phyloP scores from a whole-genome alignment of 2,113 vertebrate species.

The Panurus biarmicus region DNA sequence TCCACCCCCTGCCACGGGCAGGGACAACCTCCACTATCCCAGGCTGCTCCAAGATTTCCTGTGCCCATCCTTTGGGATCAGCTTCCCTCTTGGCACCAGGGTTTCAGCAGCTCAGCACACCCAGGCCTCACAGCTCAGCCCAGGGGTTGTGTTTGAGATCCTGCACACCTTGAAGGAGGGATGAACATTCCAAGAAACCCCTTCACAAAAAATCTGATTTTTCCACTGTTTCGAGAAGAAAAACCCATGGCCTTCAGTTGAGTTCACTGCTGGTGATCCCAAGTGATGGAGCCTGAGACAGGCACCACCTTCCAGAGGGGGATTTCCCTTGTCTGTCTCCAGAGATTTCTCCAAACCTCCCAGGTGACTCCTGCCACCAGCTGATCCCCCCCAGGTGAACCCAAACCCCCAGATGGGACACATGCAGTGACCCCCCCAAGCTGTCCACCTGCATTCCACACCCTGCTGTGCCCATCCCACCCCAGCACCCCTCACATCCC shows the following conservation, averaged over 20 bases:
- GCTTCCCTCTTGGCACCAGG: no score
- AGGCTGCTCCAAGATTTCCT: not conserved
- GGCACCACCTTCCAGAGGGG: not conserved
- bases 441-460: accelerated
- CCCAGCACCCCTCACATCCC: not conserved
- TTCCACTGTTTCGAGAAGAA: not conserved
- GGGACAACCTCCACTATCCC: not conserved
- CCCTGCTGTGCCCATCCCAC: accelerated
- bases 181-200: no score
- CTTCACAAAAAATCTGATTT: no score
- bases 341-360: not conserved
- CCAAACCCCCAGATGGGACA: not conserved
- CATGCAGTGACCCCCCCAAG: accelerated
- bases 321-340: not conserved
- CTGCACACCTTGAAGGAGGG: no score
- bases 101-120: no score
- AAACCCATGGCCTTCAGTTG: not conserved
- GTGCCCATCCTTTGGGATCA: no score
- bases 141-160: no score
- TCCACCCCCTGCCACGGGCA: not conserved
- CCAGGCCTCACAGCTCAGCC: no score
- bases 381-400: not conserved
- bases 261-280: not conserved
- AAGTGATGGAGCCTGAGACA: accelerated
- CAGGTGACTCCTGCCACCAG: not conserved